Evolutionary conservation across 2,888 invertebrate genomes (phyloP).

Genomic region (Digitonthophagus gazella): DNA sequence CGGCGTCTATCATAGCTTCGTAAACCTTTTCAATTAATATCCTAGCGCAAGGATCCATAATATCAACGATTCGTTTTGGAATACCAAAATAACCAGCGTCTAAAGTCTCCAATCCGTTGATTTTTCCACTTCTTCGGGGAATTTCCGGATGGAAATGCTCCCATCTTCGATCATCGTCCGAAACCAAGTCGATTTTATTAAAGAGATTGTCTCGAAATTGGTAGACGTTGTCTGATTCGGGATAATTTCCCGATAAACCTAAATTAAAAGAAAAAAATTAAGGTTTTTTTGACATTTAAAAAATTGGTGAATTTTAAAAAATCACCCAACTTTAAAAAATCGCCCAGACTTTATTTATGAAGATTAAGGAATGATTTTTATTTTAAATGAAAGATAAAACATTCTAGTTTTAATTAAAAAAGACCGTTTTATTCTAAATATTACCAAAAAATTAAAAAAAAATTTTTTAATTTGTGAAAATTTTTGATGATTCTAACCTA

Average conservation of each 20-base stretch:
- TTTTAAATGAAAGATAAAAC: too few relatives aligned
- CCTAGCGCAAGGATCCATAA: constrained; percentile 59
- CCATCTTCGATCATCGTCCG: constrained; percentile 78
- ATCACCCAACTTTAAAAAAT: too few relatives aligned
- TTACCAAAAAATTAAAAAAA: too few relatives aligned
- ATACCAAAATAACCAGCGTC: constrained; percentile 61
- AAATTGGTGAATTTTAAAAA: too few relatives aligned
- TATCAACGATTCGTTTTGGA: constrained; percentile 64
- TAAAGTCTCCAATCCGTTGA: constrained; percentile 55
- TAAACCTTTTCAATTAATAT: constrained; percentile 59
- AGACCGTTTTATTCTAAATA: too few relatives aligned
- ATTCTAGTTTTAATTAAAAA: too few relatives aligned
- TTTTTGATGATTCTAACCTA: too few relatives aligned
- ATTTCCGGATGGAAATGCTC: constrained; percentile 60
- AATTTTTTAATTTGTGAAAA: too few relatives aligned
- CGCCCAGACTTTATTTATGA: too few relatives aligned
- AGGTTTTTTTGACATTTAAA: too few relatives aligned
- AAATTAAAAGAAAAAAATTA: too few relatives aligned
- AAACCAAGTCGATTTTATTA: constrained; percentile 80
- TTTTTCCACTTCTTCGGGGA: constrained; percentile 66
- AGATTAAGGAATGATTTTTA: too few relatives aligned
- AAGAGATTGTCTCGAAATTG: constrained; percentile 70
- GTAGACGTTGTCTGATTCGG: constrained; percentile 71
- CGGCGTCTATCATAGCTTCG: constrained; percentile 61
- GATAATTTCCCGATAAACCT: constrained; percentile 67